These are phyloP conservation scores for Ectropis grisescens DNA, from an alignment of 1,140 invertebrate species.

Conservation along the genomic window DNA sequence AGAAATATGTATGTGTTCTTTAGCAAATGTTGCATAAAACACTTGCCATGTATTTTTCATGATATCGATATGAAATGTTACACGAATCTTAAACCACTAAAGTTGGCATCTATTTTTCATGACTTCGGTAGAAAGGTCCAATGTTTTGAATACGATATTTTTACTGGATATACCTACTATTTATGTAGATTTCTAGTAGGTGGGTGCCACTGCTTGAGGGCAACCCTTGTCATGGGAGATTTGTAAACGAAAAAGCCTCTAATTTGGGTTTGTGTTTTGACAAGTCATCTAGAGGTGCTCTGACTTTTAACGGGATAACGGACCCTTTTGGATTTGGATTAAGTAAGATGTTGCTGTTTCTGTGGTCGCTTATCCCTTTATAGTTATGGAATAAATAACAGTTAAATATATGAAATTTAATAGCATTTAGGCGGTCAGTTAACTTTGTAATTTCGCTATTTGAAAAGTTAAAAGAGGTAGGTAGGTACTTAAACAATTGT, in stretches of 20 bases:
- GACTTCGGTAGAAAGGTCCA: slow-evolving; percentile 11
- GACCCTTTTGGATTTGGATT: too few relatives aligned
- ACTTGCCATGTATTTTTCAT: too few relatives aligned
- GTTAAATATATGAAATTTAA: neutral
- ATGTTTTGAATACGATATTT: slow-evolving; percentile 13
- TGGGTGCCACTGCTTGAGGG: slow-evolving; percentile 16
- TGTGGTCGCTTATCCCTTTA: neutral
- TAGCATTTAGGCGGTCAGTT: neutral
- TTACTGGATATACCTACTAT: too few relatives aligned
- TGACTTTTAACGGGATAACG: neutral
- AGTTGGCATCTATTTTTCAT: too few relatives aligned
- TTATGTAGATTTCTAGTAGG: slow-evolving; percentile 22
- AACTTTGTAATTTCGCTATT: neutral
- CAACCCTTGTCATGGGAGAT: slow-evolving; percentile 48
- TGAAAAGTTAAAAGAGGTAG: too few relatives aligned
- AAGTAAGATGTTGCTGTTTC: neutral
- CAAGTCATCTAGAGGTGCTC: slow-evolving; percentile 27
- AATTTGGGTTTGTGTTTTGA: slow-evolving; percentile 46
- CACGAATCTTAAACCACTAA: too few relatives aligned
- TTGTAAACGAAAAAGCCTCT: slow-evolving; percentile 48
- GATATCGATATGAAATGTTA: too few relatives aligned
- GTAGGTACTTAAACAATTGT: too few relatives aligned
- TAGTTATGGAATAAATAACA: neutral
- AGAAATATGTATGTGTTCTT: too few relatives aligned
- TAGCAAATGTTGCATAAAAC: too few relatives aligned